These are phyloP conservation scores for Amphimallon solstitiale DNA, from an alignment of 2,888 invertebrate genomes.

Conservation along the genomic window DNA sequence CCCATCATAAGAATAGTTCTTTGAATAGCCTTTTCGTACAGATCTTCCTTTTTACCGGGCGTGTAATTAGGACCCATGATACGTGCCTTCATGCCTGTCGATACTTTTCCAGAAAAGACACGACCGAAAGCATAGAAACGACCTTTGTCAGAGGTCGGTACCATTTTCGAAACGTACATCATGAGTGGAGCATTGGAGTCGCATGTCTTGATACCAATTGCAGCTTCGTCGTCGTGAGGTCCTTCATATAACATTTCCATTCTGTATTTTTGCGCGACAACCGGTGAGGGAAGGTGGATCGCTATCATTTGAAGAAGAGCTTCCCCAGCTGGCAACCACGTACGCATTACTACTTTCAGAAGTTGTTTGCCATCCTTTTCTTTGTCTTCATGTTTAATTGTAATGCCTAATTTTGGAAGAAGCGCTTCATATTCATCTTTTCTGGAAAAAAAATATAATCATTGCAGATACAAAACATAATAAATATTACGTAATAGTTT, in stretches of 20 bases:
- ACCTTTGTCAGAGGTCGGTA: slow-evolving; percentile 99
- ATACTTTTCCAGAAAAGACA: slow-evolving; percentile 95
- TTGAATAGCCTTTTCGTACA: slow-evolving; percentile 99
- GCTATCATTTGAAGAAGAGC: slow-evolving; percentile 99
- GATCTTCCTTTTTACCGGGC: slow-evolving; percentile 98
- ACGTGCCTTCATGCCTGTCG: slow-evolving; percentile 92
- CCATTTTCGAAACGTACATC: slow-evolving; percentile 99
- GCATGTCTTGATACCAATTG: slow-evolving; percentile 90
- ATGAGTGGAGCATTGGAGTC: slow-evolving; percentile 97
- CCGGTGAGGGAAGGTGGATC: slow-evolving; percentile 98
- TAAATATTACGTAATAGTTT: too few species aligned
- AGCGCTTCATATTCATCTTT: slow-evolving; percentile 92
- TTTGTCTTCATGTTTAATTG: slow-evolving; percentile 92
- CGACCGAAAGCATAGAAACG: slow-evolving; percentile 99
- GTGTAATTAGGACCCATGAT: slow-evolving; percentile 99
- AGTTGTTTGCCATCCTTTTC: slow-evolving; percentile 97
- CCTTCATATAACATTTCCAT: slow-evolving; percentile 99
- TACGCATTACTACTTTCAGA: slow-evolving; percentile 97
- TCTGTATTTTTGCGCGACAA: slow-evolving; percentile 98
- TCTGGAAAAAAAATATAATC: slow-evolving; percentile 64
- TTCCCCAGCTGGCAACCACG: slow-evolving; percentile 99
- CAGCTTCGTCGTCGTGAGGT: slow-evolving; percentile 76
- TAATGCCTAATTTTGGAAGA: slow-evolving; percentile 90
- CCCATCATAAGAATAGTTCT: slow-evolving; percentile 99
- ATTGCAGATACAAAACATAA: too few species aligned